Conservation (phyloP, 2,888 invertebrate genomes). For the Heliconius sara region DNA sequence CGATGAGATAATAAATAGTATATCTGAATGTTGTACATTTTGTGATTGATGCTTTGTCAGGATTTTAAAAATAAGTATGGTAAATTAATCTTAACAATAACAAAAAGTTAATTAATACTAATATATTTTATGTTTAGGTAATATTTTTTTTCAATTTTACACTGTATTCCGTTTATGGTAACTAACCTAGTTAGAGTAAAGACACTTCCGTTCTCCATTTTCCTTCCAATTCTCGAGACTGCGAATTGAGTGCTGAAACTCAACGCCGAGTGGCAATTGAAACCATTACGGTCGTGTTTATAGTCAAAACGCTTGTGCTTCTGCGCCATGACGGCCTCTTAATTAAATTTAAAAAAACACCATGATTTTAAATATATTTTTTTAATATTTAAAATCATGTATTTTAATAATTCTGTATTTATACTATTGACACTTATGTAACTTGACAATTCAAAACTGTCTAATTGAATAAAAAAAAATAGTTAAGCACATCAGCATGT, state of each 20-base stretch:
- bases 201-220: too few relatives aligned
- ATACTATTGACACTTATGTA: too few relatives aligned
- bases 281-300: neutral
- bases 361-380: too few relatives aligned
- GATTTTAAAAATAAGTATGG: neutral
- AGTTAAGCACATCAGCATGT: neutral
- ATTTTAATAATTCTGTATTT: too few relatives aligned
- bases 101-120: neutral
- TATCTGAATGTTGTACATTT: slow-evolving; percentile 12
- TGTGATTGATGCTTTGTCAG: neutral
- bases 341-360: too few relatives aligned
- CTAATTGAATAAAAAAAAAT: too few relatives aligned
- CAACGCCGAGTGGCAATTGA: neutral
- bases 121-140: neutral
- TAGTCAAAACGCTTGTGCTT: too few relatives aligned
- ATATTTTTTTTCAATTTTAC: neutral
- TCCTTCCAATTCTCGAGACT: too few relatives aligned
- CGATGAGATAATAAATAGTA: slow-evolving; percentile 34
- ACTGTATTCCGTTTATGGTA: neutral
- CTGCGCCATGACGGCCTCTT: too few relatives aligned
- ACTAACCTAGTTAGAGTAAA: neutral
- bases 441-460: too few relatives aligned
- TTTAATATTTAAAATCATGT: too few relatives aligned
- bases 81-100: neutral
- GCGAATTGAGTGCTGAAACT: too few relatives aligned